Evolutionary conservation across 2,113 vertebrate species (phyloP).

Genomic region (Epinephelus fuscoguttatus): DNA sequence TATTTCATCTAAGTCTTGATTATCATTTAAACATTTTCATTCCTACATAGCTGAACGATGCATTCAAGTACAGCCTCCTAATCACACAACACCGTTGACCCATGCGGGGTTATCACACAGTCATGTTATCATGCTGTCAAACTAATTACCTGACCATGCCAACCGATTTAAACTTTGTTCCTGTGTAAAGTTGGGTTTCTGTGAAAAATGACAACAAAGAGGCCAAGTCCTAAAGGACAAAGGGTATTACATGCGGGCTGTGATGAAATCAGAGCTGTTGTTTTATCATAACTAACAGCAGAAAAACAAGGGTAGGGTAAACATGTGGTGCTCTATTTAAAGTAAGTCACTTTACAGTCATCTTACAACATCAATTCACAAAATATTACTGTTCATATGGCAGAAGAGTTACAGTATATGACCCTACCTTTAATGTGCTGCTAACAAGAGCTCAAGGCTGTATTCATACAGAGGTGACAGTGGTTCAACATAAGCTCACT

Average conservation of each 20-base stretch:
- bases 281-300: background rate
- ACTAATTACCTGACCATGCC: constrained; percentile 35
- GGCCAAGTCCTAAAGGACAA: constrained; percentile 51
- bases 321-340: background rate
- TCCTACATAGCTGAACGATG: background rate
- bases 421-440: too few species aligned
- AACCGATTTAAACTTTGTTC: constrained; percentile 65
- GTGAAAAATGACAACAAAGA: constrained; percentile 28
- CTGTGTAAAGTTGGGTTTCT: constrained; percentile 15
- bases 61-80: background rate
- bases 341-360: background rate
- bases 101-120: constrained; percentile 31
- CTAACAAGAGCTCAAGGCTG: too few species aligned
- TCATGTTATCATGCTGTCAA: constrained; percentile 31
- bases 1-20: background rate
- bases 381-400: background rate
- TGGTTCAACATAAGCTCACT: background rate
- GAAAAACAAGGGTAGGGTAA: background rate
- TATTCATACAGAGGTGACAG: too few species aligned
- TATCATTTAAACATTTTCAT: background rate
- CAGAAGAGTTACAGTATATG: too few species aligned
- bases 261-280: constrained; percentile 10
- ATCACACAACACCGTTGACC: constrained; percentile 3
- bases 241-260: constrained; percentile 30
- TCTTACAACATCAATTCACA: background rate